Evolutionary conservation across 92 coral and sea anemone genomes (phyloP), one percentile per base, ranked within the genome.

Genomic region (Actinostola sp.): DNA sequence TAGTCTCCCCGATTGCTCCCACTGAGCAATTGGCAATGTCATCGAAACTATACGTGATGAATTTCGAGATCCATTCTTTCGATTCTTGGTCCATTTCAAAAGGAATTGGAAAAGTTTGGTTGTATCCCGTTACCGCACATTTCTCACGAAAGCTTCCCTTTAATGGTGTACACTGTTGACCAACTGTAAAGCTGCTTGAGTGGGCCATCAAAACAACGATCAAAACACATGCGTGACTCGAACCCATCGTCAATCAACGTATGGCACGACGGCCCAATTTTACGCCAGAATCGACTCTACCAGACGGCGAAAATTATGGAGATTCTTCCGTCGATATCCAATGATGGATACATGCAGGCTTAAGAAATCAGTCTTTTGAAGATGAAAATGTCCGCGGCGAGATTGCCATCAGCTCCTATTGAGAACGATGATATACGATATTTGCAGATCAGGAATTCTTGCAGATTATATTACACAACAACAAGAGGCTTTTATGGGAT

Each of bases 91-190:
- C 15, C 19, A 73, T 19, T 34, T 59, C 45, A 29, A 2, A 57
- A 11, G 79, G 61, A 0, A 46, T 8, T 17, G 32, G 28, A 31
- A 26, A 73, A 14, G 79, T 73, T 14, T 45, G 27, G 43, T 73
- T 73, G 66, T 73, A 73, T 3, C 79, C 79, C 15, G 71, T 35
- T 0, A 48, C 29, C 19, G 49, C 16, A 33, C 79, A 73, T 30
- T 30, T n/a, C 73, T 67, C 32, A 0, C 31, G 59, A 10, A 29
- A 50, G 29, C 19, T 46, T 10, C 58, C 59, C 21, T 42, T 67
- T 50, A 67, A 50, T 2, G 73, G 35, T 17, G 5, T 28, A 29
- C 73, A 67, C 41, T 42, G 56, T 50, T 67, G 58, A 34, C 42
- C 58, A 42, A 7, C 2, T 30, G 42, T 27, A 6, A 27, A 46